Evolutionary conservation across 2,113 vertebrate species (phyloP).

Genomic region (Phalacrocorax carbo): DNA sequence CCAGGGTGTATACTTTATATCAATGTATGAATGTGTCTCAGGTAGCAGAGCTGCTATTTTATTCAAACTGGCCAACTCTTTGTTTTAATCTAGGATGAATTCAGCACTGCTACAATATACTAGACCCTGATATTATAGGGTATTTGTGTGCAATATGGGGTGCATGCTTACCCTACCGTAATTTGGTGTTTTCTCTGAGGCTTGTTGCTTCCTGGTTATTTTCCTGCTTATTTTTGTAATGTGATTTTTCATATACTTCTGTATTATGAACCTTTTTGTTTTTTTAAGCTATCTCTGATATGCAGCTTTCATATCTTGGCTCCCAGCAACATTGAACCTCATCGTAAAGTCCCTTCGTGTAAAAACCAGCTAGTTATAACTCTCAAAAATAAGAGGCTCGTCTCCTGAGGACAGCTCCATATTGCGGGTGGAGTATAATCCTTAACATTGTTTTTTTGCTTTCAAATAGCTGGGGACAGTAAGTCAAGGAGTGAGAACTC

Average conservation of each 20-base stretch:
- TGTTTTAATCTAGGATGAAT: not conserved
- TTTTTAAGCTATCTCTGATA: slow-evolving; percentile 76
- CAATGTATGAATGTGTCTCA: not conserved
- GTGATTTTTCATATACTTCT: slow-evolving; percentile 61
- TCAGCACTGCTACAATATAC: not conserved
- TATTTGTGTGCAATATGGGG: not conserved
- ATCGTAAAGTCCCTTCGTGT: slow-evolving; percentile 62
- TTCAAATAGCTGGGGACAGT: slow-evolving; percentile 81
- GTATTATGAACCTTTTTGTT: slow-evolving; percentile 56
- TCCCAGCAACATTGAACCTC: slow-evolving; percentile 64
- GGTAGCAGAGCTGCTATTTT: not conserved
- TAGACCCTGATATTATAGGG: not conserved
- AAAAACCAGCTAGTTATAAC: slow-evolving; percentile 71
- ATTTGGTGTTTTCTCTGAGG: slow-evolving; percentile 20
- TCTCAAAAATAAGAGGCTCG: slow-evolving; percentile 78
- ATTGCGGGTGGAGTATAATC: slow-evolving; percentile 77
- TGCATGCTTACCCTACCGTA: not conserved
- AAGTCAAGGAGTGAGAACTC: slow-evolving; percentile 80
- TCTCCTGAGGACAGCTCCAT: slow-evolving; percentile 73
- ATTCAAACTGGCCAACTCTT: not conserved
- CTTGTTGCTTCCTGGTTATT: slow-evolving; percentile 45
- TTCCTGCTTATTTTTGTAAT: slow-evolving; percentile 39
- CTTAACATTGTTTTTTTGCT: slow-evolving; percentile 79
- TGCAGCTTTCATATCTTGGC: slow-evolving; percentile 76
- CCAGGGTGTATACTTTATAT: not conserved